A percentile compares a stretch with the other conserved stretches of the same genome.
These are phyloP conservation scores for Rhabdornis inornatus DNA, from an alignment of 2,113 vertebrate genomes.

Conservation along the genomic window DNA sequence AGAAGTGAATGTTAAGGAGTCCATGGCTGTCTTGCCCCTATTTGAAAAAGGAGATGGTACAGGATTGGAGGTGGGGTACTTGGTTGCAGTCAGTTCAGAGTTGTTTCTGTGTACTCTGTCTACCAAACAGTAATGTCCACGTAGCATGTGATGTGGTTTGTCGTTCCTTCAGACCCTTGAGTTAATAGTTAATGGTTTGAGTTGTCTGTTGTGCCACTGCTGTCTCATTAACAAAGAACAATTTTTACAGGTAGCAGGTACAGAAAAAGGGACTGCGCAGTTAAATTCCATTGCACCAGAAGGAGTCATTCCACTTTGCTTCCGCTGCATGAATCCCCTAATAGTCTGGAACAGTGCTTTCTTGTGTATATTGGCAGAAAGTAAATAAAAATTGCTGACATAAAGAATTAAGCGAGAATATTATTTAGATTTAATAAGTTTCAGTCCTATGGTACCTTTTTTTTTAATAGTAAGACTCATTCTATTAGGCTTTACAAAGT, in stretches of 20 bases:
- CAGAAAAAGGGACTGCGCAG: neutral
- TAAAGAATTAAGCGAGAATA: neutral
- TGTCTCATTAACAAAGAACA: conserved; percentile 1
- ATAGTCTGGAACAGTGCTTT: conserved; percentile 25
- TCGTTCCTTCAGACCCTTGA: neutral
- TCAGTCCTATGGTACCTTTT: neutral
- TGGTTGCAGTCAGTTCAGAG: neutral
- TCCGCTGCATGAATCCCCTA: neutral
- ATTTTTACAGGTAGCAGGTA: conserved; percentile 40
- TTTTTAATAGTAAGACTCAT: neutral
- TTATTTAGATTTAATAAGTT: conserved; percentile 12
- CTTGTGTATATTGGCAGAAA: neutral
- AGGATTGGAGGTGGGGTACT: neutral
- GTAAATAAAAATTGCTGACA: conserved; percentile 41
- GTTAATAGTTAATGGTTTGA: neutral
- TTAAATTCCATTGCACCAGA: conserved; percentile 47
- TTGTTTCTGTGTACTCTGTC: neutral
- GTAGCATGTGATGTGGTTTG: neutral
- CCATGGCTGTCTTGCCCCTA: neutral
- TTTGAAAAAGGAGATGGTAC: neutral
- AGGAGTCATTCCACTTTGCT: conserved; percentile 28
- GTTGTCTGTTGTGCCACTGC: neutral
- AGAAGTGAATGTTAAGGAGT: neutral
- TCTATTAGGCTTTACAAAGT: neutral
- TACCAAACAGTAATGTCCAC: neutral